Conservation (phyloP, 2,113 vertebrate species). For the Jaculus jaculus region DNA sequence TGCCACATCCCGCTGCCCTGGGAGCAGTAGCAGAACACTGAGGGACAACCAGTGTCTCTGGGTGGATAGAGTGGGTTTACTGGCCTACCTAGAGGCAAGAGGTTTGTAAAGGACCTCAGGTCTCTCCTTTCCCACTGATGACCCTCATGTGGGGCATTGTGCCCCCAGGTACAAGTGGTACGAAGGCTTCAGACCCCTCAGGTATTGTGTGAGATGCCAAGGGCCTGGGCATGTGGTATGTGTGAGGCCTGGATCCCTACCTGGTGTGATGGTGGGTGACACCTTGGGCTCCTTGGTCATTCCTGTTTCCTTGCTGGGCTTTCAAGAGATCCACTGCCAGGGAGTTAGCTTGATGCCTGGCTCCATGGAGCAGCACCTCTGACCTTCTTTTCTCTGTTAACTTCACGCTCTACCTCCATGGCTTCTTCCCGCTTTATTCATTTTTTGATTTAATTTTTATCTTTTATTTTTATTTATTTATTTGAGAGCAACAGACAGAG, state of each 20-base stretch:
- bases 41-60: neutral
- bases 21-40: no score
- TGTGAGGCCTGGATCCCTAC: neutral
- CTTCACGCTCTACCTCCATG: neutral
- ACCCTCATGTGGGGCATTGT: neutral
- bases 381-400: neutral
- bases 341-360: accelerated
- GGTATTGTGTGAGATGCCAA: neutral
- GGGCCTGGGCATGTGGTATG: no score
- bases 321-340: accelerated
- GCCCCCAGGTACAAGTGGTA: neutral
- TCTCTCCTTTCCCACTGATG: no score
- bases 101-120: neutral
- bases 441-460: no score
- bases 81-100: neutral
- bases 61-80: neutral
- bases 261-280: neutral
- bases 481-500: no score
- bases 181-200: no score
- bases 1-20: neutral
- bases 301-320: neutral
- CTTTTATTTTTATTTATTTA: no score
- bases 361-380: neutral
- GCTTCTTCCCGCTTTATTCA: no score
- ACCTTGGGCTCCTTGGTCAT: neutral